These are phyloP conservation scores for Andrena chrysosceles DNA, from an alignment of 2,888 invertebrate genomes.

Conservation along the genomic window DNA sequence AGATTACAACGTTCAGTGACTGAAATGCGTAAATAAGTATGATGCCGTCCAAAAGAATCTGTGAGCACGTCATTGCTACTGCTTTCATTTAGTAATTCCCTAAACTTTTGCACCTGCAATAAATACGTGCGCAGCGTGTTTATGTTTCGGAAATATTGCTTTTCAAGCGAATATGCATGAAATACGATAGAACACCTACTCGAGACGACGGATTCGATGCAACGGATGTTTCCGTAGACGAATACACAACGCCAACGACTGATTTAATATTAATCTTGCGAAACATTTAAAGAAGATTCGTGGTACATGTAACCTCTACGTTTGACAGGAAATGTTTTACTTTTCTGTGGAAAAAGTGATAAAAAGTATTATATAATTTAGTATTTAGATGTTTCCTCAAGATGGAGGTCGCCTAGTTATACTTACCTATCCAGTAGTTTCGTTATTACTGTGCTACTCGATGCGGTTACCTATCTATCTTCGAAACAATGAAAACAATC, in stretches of 20 bases:
- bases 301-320: slow-evolving; percentile 11
- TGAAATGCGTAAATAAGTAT: slow-evolving; percentile 97
- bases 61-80: slow-evolving; percentile 85
- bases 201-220: slow-evolving; percentile 43
- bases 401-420: background rate
- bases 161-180: background rate
- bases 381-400: background rate
- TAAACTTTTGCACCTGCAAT: slow-evolving; percentile 79
- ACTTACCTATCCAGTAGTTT: slow-evolving; percentile 1
- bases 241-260: slow-evolving; percentile 35
- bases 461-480: background rate
- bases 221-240: slow-evolving; percentile 52
- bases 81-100: slow-evolving; percentile 70
- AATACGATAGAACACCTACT: slow-evolving; percentile 44
- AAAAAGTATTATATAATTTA: slow-evolving; percentile 22
- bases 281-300: slow-evolving; percentile 61
- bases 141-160: background rate
- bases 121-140: background rate
- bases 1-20: slow-evolving; percentile 98
- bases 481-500: background rate
- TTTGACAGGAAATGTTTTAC: background rate
- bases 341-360: background rate
- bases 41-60: slow-evolving; percentile 95
- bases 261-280: slow-evolving; percentile 54
- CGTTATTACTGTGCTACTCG: slow-evolving; percentile 3